A percentile compares a stretch with the other conserved stretches of the same genome.
Conservation (phyloP, 2,113 vertebrate species). For the Myiozetetes cayanensis region DNA sequence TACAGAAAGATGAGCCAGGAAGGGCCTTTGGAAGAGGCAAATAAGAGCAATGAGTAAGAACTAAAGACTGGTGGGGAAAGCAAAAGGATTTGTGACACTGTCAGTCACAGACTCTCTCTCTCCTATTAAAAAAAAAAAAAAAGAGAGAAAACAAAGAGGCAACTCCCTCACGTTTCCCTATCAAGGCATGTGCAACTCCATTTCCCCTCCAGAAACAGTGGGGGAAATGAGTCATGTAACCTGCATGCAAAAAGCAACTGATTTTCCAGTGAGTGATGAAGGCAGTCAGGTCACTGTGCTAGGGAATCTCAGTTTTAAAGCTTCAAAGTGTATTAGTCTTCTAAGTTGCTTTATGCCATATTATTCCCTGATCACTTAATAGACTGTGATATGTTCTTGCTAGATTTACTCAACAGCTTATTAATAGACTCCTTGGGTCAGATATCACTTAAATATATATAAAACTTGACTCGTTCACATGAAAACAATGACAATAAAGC, state of each 20-base stretch:
- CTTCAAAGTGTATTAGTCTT: not conserved
- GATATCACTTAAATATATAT: not conserved
- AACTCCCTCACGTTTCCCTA: accelerated
- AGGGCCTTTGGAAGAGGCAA: not conserved
- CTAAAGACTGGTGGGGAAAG: not conserved
- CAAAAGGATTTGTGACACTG: not conserved
- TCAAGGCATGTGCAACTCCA: accelerated
- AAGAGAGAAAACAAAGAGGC: not conserved
- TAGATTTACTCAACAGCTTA: not conserved
- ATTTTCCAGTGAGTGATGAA: not conserved
- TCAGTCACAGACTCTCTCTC: not conserved
- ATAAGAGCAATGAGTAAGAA: accelerated
- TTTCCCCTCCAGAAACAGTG: not conserved
- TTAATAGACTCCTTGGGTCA: slow-evolving; percentile 25
- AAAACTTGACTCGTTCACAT: not conserved
- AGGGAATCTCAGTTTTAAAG: not conserved
- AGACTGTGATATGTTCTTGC: not conserved
- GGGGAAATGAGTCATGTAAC: not conserved
- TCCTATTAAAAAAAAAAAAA: not conserved
- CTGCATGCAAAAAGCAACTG: not conserved
- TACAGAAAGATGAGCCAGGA: not conserved
- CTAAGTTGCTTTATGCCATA: not conserved
- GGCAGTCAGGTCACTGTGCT: not conserved
- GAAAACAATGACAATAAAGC: not conserved
- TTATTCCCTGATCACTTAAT: not conserved